These are phyloP conservation scores for Cepaea nemoralis DNA, from an alignment of 1,140 invertebrate genomes.

Conservation along the genomic window DNA sequence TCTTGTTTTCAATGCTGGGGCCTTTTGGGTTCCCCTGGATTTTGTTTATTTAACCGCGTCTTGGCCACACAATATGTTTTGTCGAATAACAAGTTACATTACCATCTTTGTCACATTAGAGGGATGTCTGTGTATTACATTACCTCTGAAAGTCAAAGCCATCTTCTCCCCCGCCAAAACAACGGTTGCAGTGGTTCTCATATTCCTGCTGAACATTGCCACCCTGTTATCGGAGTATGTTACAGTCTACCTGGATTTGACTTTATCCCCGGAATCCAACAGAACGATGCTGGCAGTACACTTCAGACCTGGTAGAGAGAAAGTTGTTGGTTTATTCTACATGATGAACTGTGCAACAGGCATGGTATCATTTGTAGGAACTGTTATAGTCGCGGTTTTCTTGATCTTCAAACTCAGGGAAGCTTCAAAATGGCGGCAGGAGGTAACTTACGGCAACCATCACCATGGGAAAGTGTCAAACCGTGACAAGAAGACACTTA, in stretches of 20 bases:
- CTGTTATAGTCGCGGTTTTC: not conserved
- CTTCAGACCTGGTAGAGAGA: not conserved
- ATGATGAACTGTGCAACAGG: not conserved
- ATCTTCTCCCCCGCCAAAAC: not conserved
- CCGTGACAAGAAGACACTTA: no score
- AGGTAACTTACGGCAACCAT: not conserved
- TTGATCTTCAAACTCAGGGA: no score
- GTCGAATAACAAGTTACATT: no score
- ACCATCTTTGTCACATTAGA: no score
- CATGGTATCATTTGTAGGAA: not conserved
- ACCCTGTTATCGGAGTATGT: not conserved
- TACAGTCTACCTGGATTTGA: not conserved
- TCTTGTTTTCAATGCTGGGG: not conserved
- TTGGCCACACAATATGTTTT: not conserved
- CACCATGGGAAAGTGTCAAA: not conserved
- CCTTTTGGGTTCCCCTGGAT: not conserved
- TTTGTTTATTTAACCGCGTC: not conserved
- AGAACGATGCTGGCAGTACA: not conserved
- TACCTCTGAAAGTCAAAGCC: constrained; percentile 4
- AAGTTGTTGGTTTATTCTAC: no score
- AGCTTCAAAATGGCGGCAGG: not conserved
- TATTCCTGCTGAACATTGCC: no score
- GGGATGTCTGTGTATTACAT: no score
- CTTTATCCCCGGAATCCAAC: not conserved
- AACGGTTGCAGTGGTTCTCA: no score